These are phyloP conservation scores for Thymelicus lineola DNA, from an alignment of 2,888 invertebrate species.

Conservation along the genomic window DNA sequence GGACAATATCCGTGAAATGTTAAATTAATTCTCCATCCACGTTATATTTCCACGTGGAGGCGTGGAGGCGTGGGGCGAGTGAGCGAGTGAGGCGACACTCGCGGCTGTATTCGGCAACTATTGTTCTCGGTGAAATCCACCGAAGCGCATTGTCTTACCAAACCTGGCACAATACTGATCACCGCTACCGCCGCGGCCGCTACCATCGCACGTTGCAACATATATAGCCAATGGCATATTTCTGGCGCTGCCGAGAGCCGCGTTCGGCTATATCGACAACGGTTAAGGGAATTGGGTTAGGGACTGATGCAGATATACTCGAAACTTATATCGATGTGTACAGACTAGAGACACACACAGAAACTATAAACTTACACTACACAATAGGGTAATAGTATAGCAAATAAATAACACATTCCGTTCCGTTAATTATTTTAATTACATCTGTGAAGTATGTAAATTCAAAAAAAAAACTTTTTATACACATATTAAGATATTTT, in stretches of 20 bases:
- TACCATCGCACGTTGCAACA: not conserved
- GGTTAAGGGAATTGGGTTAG: constrained; percentile 13
- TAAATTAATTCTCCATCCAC: constrained; percentile 29
- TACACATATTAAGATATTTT: too few relatives aligned
- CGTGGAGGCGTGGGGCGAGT: too few relatives aligned
- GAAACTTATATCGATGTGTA: not conserved
- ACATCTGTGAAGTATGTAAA: too few relatives aligned
- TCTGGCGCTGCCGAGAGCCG: constrained; percentile 5
- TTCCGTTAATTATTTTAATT: too few relatives aligned
- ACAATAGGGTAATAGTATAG: too few relatives aligned
- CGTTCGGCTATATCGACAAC: constrained; percentile 12
- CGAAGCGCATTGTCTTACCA: constrained; percentile 32
- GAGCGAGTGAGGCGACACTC: constrained; percentile 8
- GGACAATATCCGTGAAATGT: constrained; percentile 40
- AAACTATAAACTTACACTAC: too few relatives aligned
- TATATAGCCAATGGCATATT: constrained; percentile 16
- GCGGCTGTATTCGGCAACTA: constrained; percentile 35
- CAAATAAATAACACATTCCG: too few relatives aligned
- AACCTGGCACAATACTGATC: constrained; percentile 35
- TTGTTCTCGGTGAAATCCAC: constrained; percentile 37
- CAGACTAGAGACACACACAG: too few relatives aligned
- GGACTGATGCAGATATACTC: not conserved
- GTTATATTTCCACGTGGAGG: constrained; percentile 12
- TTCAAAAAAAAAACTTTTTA: too few relatives aligned
- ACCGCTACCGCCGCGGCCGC: not conserved